Base-by-base conservation (phyloP, 2,797 vertebrate species). In the Prunella strophiata region DNA sequence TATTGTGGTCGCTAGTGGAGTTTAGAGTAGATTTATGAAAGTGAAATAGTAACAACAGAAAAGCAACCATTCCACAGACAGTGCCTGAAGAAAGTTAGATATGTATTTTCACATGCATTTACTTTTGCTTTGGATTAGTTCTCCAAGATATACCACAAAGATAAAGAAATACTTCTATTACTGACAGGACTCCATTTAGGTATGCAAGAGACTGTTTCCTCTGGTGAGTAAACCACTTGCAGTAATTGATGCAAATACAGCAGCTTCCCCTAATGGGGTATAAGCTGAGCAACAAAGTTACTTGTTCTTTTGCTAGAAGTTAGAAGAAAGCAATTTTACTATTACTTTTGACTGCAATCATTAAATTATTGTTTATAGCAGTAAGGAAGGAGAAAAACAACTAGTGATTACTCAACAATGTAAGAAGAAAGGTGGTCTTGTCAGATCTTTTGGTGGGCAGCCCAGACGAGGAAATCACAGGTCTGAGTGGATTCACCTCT, bases 61-160 rank as follows among this genome's bases (percentile, higher is more conserved):
- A 76, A 45, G 4, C 26, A 70, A 61, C 11, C 14, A 16, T 52
- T 74, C 45, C 40, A 55, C 7, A 77, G 27, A 47, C 30, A 77
- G 32, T 3, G 6, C 25, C 16, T 2, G 0, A 78, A 65, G n/a
- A 9, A 72, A 61, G 22, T 19, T 27, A 77, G 4, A n/a, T 20
- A 22, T 0, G 0, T 42, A 27, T 27, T 76, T 91, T 58, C 13
- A 51, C 12, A 45, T 4, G 5, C 14, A 22, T 50, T 82, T 79
- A 45, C 7, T 85, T 70, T 32, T 73, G 43, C 22, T 87, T 57
- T 78, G 61, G 27, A 52, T 73, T 43, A 70, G 32, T 50, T 70
- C 43, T 76, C 51, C 0, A 19, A 76, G 10, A 45, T 11, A 25
- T 0, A 91, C 55, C 23, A 63, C 15, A 85, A 78, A 48, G 11